Evolutionary conservation across 2,797 vertebrate genomes (phyloP).

Genomic region (Thunnus albacares): DNA sequence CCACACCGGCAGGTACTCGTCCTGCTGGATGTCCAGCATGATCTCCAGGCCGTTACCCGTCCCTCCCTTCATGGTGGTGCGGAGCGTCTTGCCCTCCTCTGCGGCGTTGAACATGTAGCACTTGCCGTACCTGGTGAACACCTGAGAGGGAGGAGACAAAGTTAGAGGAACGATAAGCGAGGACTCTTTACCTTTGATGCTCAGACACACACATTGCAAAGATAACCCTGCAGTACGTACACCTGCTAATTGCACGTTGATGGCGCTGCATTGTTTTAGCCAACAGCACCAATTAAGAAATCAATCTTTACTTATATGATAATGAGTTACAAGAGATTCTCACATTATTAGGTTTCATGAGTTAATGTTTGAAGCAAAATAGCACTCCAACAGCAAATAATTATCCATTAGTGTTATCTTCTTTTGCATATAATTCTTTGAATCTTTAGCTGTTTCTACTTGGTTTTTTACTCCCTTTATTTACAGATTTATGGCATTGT

Average conservation of each 20-base stretch:
- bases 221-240: background rate
- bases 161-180: constrained; percentile 8
- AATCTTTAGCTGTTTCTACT: background rate
- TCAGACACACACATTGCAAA: background rate
- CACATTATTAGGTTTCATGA: background rate
- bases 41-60: constrained; percentile 98
- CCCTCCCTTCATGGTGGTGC: constrained; percentile 97
- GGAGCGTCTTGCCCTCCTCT: constrained; percentile 94
- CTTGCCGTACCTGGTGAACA: constrained; percentile 98
- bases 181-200: constrained; percentile 4
- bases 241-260: background rate
- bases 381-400: background rate
- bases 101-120: constrained; percentile 99
- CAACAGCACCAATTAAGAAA: background rate
- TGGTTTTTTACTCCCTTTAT: background rate
- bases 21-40: constrained; percentile 99
- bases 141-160: constrained; percentile 75
- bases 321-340: constrained; percentile 7
- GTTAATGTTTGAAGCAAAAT: background rate
- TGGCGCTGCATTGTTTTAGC: background rate
- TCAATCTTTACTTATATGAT: background rate
- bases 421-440: background rate
- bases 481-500: background rate
- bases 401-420: background rate
- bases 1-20: constrained; percentile 98